phyloP scores from a whole-genome alignment of 2,113 vertebrate species.

The Chauna torquata region DNA sequence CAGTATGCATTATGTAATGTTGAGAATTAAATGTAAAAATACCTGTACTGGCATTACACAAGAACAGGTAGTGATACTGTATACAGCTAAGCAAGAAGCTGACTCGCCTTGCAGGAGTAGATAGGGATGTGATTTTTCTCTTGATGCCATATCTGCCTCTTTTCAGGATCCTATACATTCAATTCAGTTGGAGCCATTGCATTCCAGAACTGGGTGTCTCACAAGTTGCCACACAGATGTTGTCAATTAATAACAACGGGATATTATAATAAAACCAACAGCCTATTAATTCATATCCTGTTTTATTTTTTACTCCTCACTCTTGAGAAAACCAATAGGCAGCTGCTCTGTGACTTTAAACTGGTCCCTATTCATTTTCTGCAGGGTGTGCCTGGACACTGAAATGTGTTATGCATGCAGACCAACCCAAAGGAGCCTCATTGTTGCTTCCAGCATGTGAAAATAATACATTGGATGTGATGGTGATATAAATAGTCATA shows the following conservation, averaged over 20 bases:
- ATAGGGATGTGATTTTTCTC: neutral
- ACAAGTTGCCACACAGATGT: conserved; percentile 34
- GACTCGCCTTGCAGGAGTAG: neutral
- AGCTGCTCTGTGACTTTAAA: conserved; percentile 60
- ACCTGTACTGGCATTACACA: neutral
- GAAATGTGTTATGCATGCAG: conserved; percentile 16
- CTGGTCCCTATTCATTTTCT: conserved; percentile 10
- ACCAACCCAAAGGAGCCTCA: neutral
- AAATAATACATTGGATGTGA: conserved; percentile 19
- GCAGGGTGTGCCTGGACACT: neutral
- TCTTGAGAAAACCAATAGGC: conserved; percentile 18
- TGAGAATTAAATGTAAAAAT: neutral
- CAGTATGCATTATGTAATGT: neutral
- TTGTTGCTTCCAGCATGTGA: neutral
- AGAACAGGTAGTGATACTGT: neutral
- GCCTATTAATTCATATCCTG: conserved; percentile 36
- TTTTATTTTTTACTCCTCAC: neutral
- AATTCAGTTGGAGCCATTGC: neutral
- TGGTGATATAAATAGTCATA: conserved; percentile 26
- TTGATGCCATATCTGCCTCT: rapidly evolving
- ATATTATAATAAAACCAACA: neutral
- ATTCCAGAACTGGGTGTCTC: neutral
- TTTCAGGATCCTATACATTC: neutral
- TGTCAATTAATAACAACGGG: conserved; percentile 2
- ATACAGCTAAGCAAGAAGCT: neutral